phyloP scores from a whole-genome alignment of 2,888 invertebrate species.

The Drosophila hamatofila region DNA sequence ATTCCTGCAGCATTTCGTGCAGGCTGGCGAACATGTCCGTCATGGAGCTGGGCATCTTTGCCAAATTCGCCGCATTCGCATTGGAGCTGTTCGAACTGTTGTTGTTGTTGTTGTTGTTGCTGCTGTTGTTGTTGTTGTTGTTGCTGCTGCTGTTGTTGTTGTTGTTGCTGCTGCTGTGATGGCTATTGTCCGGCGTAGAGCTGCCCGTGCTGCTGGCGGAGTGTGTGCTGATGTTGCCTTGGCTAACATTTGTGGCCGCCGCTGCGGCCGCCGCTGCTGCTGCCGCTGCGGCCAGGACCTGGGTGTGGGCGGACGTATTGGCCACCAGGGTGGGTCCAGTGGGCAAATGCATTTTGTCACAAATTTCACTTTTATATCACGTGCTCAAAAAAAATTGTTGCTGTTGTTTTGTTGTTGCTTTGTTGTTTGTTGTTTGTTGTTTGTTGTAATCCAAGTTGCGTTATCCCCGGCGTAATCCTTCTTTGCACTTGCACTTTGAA shows the following conservation, averaged over 20 bases:
- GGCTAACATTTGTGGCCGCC: conserved; percentile 36
- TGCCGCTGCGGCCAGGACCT: conserved; percentile 67
- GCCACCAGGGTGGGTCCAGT: conserved; percentile 84
- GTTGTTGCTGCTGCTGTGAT: conserved; percentile 35
- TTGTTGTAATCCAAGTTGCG: conserved; percentile 41
- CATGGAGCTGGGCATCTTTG: conserved; percentile 87
- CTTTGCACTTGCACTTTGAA: conserved; percentile 27
- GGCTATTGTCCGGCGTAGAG: conserved; percentile 17
- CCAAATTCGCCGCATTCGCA: conserved; percentile 67
- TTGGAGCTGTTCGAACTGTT: conserved; percentile 35
- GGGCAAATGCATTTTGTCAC: conserved; percentile 82
- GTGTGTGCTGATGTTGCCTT: conserved; percentile 65
- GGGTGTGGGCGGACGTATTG: conserved; percentile 68
- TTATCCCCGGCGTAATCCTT: conserved; percentile 43
- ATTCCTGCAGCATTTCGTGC: conserved; percentile 93
- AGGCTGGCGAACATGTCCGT: conserved; percentile 91
- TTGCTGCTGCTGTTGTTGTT: conserved; percentile 27
- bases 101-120: conserved; percentile 48
- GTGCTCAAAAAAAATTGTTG: conserved; percentile 54
- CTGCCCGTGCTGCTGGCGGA: conserved; percentile 74
- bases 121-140: conserved; percentile 35
- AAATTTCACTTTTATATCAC: conserved; percentile 11
- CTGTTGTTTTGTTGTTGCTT: neutral
- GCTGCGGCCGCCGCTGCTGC: conserved; percentile 54
- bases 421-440: neutral